A percentile compares a stretch with the other conserved stretches of the same genome.
Evolutionary conservation across 2,797 vertebrate species (phyloP).

Genomic region (Pterois miles): DNA sequence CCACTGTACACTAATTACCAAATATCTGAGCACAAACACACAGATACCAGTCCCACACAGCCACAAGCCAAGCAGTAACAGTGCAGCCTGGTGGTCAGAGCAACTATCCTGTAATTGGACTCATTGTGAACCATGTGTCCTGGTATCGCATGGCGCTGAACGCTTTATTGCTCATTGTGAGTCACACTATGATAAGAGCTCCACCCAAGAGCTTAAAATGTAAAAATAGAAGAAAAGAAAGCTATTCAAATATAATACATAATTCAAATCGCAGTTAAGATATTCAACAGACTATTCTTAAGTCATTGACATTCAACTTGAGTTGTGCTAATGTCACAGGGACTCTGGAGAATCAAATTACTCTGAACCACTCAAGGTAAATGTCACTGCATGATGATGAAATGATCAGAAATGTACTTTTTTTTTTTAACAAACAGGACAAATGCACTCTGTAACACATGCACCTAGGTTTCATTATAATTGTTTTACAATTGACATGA

Average conservation of each 20-base stretch:
- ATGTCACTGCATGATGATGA: conserved; percentile 66
- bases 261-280: conserved; percentile 48
- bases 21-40: conserved; percentile 32
- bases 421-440: conserved; percentile 24
- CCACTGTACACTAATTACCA: conserved; percentile 42
- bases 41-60: conserved; percentile 9
- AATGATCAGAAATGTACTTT: conserved; percentile 56
- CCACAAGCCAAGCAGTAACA: conserved; percentile 2
- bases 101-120: conserved; percentile 15
- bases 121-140: background rate
- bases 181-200: background rate
- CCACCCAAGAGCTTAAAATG: conserved; percentile 13
- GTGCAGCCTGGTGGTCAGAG: conserved; percentile 14
- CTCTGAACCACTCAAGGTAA: conserved; percentile 63
- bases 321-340: conserved; percentile 67
- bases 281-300: conserved; percentile 55
- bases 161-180: background rate
- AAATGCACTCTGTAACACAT: conserved; percentile 21
- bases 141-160: background rate
- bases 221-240: conserved; percentile 46
- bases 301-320: conserved; percentile 70
- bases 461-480: background rate
- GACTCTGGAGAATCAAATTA: conserved; percentile 59
- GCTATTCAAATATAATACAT: conserved; percentile 38
- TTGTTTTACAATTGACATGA: background rate